Evolutionary conservation across 2,797 vertebrate species (phyloP).

Genomic region (Pipistrellus kuhlii): DNA sequence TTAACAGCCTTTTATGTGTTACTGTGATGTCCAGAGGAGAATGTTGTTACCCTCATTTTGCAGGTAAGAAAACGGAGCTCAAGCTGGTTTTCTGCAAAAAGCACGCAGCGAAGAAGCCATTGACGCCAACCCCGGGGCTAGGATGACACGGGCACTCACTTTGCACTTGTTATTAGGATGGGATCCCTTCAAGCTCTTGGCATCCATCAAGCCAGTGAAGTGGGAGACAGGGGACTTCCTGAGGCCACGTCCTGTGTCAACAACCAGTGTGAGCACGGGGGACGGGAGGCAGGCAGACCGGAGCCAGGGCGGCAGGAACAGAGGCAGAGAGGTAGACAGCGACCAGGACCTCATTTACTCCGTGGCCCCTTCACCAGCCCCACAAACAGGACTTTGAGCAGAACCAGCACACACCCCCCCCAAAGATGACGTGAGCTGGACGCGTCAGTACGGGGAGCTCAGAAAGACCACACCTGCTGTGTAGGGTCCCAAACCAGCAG

Average conservation of each 20-base stretch:
- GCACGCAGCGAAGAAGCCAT: neutral
- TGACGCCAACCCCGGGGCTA: neutral
- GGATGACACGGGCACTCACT: rapidly evolving
- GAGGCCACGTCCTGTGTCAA: neutral
- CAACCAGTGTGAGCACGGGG: neutral
- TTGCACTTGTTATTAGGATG: neutral
- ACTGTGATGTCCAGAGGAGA: neutral
- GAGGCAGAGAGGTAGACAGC: neutral
- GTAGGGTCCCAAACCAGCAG: no score
- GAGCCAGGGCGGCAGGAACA: rapidly evolving
- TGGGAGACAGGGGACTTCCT: neutral
- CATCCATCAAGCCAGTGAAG: neutral
- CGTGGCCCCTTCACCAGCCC: neutral
- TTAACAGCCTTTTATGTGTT: neutral
- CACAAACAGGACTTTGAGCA: neutral
- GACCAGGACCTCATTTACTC: neutral
- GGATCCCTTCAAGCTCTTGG: neutral
- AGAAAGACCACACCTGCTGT: neutral
- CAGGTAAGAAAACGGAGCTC: slow-evolving; percentile 19
- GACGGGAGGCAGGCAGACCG: neutral
- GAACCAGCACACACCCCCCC: neutral
- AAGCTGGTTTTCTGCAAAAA: neutral
- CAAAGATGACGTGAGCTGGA: rapidly evolving
- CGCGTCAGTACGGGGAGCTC: rapidly evolving
- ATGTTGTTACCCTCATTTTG: neutral